Conservation (phyloP, 2,113 vertebrate species). For the Argyrosomus japonicus region DNA sequence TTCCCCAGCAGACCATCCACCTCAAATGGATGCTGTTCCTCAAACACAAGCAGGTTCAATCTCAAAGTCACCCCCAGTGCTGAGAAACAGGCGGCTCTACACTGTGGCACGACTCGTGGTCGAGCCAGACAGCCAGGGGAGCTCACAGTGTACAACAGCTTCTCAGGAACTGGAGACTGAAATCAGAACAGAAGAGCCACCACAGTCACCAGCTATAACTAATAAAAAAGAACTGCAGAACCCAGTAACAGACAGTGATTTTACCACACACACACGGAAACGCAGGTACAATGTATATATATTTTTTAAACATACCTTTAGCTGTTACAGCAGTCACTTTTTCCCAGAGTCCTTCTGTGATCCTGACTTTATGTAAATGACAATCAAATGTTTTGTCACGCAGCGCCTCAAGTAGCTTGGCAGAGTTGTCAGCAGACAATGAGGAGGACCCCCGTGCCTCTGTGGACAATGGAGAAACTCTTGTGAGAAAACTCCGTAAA, state of each 20-base stretch:
- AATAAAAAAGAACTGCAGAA: conserved; percentile 50
- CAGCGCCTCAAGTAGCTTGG: conserved; percentile 16
- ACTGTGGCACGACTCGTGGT: conserved; percentile 84
- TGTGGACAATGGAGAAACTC: neutral
- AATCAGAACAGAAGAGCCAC: conserved; percentile 14
- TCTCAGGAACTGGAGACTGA: conserved; percentile 45
- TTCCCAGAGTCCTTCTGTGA: neutral
- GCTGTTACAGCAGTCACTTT: neutral
- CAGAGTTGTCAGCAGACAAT: conserved; percentile 16
- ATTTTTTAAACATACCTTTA: neutral
- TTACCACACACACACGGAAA: conserved; percentile 12
- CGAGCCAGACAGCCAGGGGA: conserved; percentile 82
- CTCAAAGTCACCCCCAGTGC: neutral
- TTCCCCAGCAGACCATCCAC: conserved; percentile 54
- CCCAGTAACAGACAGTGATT: conserved; percentile 53
- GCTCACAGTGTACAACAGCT: conserved; percentile 55
- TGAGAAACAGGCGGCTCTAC: conserved; percentile 55
- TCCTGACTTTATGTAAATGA: neutral
- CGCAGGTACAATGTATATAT: conserved; percentile 38
- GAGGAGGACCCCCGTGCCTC: conserved; percentile 17
- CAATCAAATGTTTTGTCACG: conserved; percentile 1
- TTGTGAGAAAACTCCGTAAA: neutral
- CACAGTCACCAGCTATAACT: conserved; percentile 22
- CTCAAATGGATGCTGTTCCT: conserved; percentile 20
- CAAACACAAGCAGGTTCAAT: conserved; percentile 5